Evolutionary conservation across 1,140 invertebrate genomes (phyloP), one percentile per base, ranked within the genome.

Genomic region (Drosophila truncata): DNA sequence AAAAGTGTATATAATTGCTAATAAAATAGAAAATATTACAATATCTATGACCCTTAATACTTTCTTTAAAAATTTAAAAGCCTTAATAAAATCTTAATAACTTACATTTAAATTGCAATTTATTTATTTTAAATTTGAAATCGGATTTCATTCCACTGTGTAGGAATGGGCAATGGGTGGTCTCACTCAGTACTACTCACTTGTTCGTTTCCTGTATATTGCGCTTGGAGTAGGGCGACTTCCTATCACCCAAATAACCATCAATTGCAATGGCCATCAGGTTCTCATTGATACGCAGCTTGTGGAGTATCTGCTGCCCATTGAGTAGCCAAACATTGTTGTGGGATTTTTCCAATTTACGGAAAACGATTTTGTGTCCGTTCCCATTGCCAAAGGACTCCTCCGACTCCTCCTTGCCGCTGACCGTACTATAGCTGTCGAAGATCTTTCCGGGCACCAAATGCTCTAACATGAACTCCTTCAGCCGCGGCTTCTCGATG

Each of bases 391-490:
- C 92, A 73, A 78, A 92, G 16, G 79, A 64, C 54, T 93, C 92
- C 78, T 90, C 85, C 20, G 52, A 35, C 75, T 90, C 85, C 35
- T 85, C 81, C 69, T 81, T 69, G 69, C 77, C 92, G 8, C 60
- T 64, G 8, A 49, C 61, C 13, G 64, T 47, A 49, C 73, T 87
- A 35, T 94, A 91, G n/a, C 94, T 94, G 58, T 93, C 94, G 63
- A 94, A 93, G 46, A 93, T 91, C 66, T 93, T 93, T 42, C 94
- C 94, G 4, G 93, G 91, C 37, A 95, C 93, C 66, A 95, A 93
- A 83, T 95, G 94, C 61, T 95, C 94, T 67, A 94, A 80, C 54
- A 95, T 91, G 55, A 95, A 92, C 67, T 94, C 93, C 78, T 94
- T 94, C 6, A 95, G 80, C 18, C 88, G 92, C 27, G 94, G 93